Evolutionary conservation across 2,888 invertebrate species (phyloP), one percentile per base, ranked within the genome.

Genomic region (Pteria penguin): DNA sequence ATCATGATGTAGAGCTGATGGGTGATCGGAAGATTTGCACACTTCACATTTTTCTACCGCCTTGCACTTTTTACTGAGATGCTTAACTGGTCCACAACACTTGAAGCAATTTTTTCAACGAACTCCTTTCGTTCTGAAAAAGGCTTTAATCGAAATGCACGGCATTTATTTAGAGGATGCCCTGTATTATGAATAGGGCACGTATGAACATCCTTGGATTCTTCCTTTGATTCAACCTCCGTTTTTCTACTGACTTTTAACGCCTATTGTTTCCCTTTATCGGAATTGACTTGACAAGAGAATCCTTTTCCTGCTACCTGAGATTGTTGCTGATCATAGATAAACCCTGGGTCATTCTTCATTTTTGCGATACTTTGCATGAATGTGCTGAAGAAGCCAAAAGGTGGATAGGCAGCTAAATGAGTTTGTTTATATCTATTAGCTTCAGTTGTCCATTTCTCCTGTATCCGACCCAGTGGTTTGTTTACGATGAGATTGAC

Each of bases 101-200:
- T 54, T 71, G 32, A 62, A 71, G 5, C 62, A 71, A 3, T 71
- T 45, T 52, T 11, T 24, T 62, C 52, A 22, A 71, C 2, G 11
- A 61, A 61, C 31, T 60, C 31, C 24, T 32, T 26, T 27, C 70
- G 5, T 3, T 70, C 60, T 1, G 24, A 24, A 18, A 60, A 36
- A 1, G 71, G 54, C 22, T 71, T 61, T 4, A 2, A 8, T n/a
- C 52, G 62, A 8, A 71, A 71, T 0, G 45, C 60, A 18, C 61
- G 24, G 29, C 70, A 61, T 5, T n/a, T 5, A 32, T 70, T 70
- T 3, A 70, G 33, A 3, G 18, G 8, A 32, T 72, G 27, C 8
- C 18, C 31, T 11, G 65, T 65, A 11, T 26, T 26, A 26, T 65
- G 65, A 22, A 45, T 4, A n/a, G 65, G 45, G 45, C 65, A 65